Evolutionary conservation across 2,113 vertebrate genomes (phyloP).

Genomic region (Phyllopteryx taeniolatus): DNA sequence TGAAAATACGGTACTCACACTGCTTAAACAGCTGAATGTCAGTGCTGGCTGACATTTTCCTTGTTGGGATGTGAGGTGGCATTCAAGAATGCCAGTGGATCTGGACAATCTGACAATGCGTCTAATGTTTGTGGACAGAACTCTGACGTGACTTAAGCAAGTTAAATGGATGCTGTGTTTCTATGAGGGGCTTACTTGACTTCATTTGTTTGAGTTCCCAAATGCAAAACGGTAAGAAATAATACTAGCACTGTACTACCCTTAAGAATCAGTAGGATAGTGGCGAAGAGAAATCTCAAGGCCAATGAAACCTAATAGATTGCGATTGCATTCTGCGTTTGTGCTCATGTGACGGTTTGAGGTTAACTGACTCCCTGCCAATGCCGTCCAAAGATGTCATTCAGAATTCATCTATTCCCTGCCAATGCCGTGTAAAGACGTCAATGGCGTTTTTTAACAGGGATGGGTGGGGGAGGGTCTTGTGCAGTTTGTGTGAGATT

Average conservation of each 20-base stretch:
- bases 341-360: background rate
- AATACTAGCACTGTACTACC: background rate
- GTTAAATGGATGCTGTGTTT: background rate
- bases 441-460: too few species aligned
- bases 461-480: too few species aligned
- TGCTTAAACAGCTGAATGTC: conserved; percentile 1
- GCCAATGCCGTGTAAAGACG: too few species aligned
- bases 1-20: background rate
- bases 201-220: background rate
- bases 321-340: background rate
- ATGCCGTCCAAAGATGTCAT: too few species aligned
- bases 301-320: background rate
- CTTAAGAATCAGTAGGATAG: background rate
- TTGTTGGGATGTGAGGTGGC: conserved; percentile 1
- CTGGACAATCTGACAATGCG: conserved; percentile 1
- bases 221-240: background rate
- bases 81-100: conserved; percentile 1
- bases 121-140: conserved; percentile 4
- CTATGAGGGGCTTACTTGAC: background rate
- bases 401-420: too few species aligned
- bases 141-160: background rate
- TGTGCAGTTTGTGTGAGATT: too few species aligned
- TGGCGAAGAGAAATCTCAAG: background rate
- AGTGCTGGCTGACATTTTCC: conserved; percentile 7
- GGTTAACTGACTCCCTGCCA: too few species aligned